phyloP scores from a whole-genome alignment of 2,888 invertebrate genomes.

The Lomographa bimaculata region DNA sequence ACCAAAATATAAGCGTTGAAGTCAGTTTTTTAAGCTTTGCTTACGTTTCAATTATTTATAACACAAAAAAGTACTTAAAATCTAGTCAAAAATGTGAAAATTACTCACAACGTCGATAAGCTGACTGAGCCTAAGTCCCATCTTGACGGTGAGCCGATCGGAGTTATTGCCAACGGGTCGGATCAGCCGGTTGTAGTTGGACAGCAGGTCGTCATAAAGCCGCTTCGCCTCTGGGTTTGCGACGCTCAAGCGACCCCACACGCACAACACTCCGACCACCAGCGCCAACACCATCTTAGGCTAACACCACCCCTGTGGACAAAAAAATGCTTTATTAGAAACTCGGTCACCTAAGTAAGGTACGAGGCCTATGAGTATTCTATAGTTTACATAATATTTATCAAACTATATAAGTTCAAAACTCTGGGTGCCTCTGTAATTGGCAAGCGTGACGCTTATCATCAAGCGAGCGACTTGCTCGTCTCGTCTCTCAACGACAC shows the following conservation, averaged over 20 bases:
- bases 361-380: no score
- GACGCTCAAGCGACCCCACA: conserved; percentile 90
- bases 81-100: conserved; percentile 5
- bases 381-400: no score
- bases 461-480: no score
- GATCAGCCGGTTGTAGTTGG: conserved; percentile 97
- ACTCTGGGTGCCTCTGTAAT: no score
- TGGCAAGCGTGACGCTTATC: no score
- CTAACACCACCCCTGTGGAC: conserved; percentile 91
- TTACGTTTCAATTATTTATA: no score
- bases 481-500: no score
- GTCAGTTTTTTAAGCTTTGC: no score
- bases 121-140: conserved; percentile 95
- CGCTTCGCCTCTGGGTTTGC: conserved; percentile 97
- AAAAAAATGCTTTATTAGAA: conserved; percentile 39
- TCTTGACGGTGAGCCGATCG: conserved; percentile 96
- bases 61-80: no score
- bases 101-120: conserved; percentile 96
- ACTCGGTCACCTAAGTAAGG: no score
- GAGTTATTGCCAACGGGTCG: conserved; percentile 97
- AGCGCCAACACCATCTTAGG: conserved; percentile 92
- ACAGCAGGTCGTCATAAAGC: conserved; percentile 97
- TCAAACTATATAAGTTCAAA: no score
- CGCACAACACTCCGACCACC: conserved; percentile 88
- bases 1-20: no score